Conservation (phyloP, 2,888 invertebrate species). For the Chymomyza procnemis region DNA sequence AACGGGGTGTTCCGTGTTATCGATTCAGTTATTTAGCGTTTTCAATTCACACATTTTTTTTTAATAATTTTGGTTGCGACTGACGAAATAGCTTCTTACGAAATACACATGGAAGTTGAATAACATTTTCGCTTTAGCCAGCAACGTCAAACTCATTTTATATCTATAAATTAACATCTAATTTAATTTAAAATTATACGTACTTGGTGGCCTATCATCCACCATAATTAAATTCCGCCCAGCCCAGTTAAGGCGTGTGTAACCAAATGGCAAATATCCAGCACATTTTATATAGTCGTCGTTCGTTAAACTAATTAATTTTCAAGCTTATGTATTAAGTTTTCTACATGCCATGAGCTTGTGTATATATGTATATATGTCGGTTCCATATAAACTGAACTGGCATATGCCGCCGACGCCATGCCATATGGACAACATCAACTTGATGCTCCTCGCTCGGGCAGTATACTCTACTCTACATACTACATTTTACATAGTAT, state of each 20-base stretch:
- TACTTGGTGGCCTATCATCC: slow-evolving; percentile 4
- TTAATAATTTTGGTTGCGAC: too few relatives aligned
- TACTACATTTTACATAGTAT: slow-evolving; percentile 31
- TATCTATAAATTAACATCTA: background rate
- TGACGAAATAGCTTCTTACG: too few relatives aligned
- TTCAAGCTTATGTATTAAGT: slow-evolving; percentile 45
- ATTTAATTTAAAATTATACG: slow-evolving; percentile 27
- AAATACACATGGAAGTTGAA: too few relatives aligned
- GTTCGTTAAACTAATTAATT: slow-evolving; percentile 47
- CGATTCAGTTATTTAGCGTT: too few relatives aligned
- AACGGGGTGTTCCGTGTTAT: too few relatives aligned
- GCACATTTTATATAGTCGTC: slow-evolving; percentile 2
- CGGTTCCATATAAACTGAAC: slow-evolving; percentile 11
- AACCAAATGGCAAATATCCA: slow-evolving; percentile 17
- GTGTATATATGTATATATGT: background rate
- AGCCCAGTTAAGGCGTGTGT: slow-evolving; percentile 20
- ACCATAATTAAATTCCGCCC: slow-evolving; percentile 38
- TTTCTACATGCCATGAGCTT: slow-evolving; percentile 20
- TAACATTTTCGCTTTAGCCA: background rate
- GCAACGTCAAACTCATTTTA: background rate
- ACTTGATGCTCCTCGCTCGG: slow-evolving; percentile 10
- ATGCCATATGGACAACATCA: slow-evolving; percentile 34
- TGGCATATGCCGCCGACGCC: slow-evolving; percentile 9
- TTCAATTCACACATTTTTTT: too few relatives aligned
- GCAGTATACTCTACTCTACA: slow-evolving; percentile 30